Evolutionary conservation across 2,888 invertebrate genomes (phyloP).

Genomic region (Lasioglossum pauxillum): DNA sequence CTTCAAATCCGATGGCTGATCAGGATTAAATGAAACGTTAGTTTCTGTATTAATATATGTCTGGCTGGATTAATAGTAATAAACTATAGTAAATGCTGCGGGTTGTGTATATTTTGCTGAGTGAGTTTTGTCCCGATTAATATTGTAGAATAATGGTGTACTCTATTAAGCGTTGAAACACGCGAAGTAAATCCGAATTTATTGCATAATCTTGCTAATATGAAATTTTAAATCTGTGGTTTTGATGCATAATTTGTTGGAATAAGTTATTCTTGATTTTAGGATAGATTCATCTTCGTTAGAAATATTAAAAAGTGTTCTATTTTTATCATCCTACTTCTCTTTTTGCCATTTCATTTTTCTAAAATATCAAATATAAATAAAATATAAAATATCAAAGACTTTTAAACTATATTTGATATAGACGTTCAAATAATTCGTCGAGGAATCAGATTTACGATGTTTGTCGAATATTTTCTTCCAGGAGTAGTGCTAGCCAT

Average conservation of each 20-base stretch:
- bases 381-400: too few species aligned
- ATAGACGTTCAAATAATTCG: too few species aligned
- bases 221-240: background rate
- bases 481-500: background rate
- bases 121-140: background rate
- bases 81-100: background rate
- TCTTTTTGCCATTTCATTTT: background rate
- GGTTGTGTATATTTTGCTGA: background rate
- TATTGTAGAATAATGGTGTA: background rate
- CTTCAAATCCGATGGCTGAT: background rate
- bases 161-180: background rate
- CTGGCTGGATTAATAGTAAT: background rate
- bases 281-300: too few species aligned
- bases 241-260: background rate
- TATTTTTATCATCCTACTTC: background rate
- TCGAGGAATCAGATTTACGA: background rate
- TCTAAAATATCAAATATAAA: too few species aligned
- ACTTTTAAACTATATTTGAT: too few species aligned
- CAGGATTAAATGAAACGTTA: background rate
- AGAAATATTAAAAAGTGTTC: background rate
- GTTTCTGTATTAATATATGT: background rate
- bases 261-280: background rate
- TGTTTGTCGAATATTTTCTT: background rate
- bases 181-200: background rate
- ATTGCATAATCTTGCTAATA: background rate